phyloP scores from a whole-genome alignment of 1,140 invertebrate species.

The Platyscapa corneri region DNA sequence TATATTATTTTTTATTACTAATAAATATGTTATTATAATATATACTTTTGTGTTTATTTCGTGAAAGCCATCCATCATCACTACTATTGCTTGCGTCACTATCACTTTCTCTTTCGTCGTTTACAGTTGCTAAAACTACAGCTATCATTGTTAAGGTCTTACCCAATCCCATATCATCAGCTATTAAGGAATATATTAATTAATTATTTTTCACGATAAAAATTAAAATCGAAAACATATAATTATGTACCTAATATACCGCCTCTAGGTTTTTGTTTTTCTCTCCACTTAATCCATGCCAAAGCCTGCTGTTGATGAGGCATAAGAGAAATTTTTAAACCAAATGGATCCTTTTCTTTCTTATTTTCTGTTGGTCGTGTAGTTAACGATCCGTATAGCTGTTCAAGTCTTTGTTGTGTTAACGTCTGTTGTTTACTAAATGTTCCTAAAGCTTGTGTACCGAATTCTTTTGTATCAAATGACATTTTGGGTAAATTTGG shows the following conservation, averaged over 20 bases:
- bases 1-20: background rate
- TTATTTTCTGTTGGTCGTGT: slow-evolving; percentile 79
- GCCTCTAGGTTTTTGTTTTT: slow-evolving; percentile 86
- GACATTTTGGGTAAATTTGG: slow-evolving; percentile 34
- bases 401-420: slow-evolving; percentile 82
- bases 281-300: slow-evolving; percentile 92
- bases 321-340: slow-evolving; percentile 84
- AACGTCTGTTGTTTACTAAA: slow-evolving; percentile 79
- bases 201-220: slow-evolving; percentile 32
- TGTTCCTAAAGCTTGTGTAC: slow-evolving; percentile 76
- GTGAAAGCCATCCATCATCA: slow-evolving; percentile 54
- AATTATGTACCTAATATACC: slow-evolving; percentile 79
- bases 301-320: slow-evolving; percentile 90
- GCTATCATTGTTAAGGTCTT: slow-evolving; percentile 96
- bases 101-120: slow-evolving; percentile 57
- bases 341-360: slow-evolving; percentile 78
- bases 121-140: slow-evolving; percentile 74
- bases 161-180: slow-evolving; percentile 96
- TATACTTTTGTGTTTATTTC: slow-evolving; percentile 65
- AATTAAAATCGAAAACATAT: slow-evolving; percentile 32
- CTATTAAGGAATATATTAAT: slow-evolving; percentile 69
- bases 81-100: slow-evolving; percentile 50
- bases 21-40: slow-evolving; percentile 43
- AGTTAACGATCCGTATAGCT: slow-evolving; percentile 82
- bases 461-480: slow-evolving; percentile 54